These are phyloP conservation scores for Phaenicophaeus curvirostris DNA, from an alignment of 2,797 vertebrate genomes.

Conservation along the genomic window DNA sequence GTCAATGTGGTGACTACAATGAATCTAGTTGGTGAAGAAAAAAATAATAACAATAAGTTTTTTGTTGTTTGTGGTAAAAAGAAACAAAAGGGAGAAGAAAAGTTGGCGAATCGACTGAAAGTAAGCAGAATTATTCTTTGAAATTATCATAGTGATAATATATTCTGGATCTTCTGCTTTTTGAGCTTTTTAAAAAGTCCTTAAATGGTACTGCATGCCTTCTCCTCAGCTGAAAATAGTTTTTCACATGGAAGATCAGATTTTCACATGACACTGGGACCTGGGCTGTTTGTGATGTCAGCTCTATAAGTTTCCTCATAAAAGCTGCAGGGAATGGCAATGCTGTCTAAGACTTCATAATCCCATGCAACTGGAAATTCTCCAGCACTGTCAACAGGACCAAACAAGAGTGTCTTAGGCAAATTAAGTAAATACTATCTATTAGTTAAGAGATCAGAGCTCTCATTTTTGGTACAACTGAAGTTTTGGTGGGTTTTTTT, in stretches of 20 bases:
- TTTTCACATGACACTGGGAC: background rate
- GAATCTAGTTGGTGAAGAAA: background rate
- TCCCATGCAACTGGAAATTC: constrained; percentile 14
- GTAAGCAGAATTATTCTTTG: background rate
- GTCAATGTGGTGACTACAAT: accelerated
- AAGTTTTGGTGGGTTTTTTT: constrained; percentile 17
- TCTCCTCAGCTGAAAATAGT: background rate
- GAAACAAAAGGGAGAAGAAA: background rate
- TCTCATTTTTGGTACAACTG: background rate
- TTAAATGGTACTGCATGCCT: background rate
- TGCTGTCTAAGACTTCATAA: background rate
- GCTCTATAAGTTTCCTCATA: background rate
- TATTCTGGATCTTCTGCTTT: background rate
- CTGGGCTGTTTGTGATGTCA: background rate
- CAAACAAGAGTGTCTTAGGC: background rate
- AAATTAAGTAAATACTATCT: background rate
- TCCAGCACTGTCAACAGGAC: background rate
- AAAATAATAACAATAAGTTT: background rate
- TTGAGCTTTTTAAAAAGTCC: background rate
- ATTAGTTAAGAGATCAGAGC: background rate
- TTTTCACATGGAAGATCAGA: background rate
- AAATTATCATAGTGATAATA: background rate
- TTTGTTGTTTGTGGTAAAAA: background rate
- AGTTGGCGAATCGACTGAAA: accelerated
- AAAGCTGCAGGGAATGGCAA: background rate